Evolutionary conservation across 2,113 vertebrate genomes (phyloP).

Genomic region (Melanerpes formicivorus): DNA sequence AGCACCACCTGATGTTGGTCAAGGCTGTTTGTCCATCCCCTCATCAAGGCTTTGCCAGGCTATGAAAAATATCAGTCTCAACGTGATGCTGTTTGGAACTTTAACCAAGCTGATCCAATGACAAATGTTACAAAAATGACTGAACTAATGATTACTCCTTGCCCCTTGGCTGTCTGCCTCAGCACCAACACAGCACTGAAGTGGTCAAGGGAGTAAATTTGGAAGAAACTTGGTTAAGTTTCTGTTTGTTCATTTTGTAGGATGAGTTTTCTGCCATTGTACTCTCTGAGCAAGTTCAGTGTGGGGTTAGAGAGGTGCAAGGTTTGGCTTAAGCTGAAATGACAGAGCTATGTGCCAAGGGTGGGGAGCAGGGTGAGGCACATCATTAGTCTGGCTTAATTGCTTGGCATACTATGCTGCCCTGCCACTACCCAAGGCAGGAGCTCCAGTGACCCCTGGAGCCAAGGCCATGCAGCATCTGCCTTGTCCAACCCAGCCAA

Average conservation of each 20-base stretch:
- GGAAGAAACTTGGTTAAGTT: neutral
- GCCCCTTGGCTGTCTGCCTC: neutral
- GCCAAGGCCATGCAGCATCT: rapidly evolving
- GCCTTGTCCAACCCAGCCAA: rapidly evolving
- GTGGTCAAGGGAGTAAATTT: neutral
- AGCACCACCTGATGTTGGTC: neutral
- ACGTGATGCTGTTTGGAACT: neutral
- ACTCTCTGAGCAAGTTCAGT: neutral
- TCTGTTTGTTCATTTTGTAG: neutral
- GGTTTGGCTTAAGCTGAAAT: neutral
- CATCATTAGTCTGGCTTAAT: neutral
- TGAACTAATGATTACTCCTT: neutral
- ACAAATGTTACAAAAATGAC: neutral
- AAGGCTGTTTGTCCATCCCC: neutral
- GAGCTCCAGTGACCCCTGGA: rapidly evolving
- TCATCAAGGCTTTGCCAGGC: neutral
- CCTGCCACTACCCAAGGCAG: neutral
- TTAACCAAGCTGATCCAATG: neutral
- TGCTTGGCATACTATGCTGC: neutral
- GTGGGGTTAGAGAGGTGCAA: neutral
- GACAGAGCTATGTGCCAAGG: neutral
- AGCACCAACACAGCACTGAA: neutral
- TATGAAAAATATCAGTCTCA: neutral
- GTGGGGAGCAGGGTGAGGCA: neutral
- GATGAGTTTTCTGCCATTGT: neutral